Evolutionary conservation across 2,888 invertebrate genomes (phyloP).

Genomic region (Notodonta dromedarius): DNA sequence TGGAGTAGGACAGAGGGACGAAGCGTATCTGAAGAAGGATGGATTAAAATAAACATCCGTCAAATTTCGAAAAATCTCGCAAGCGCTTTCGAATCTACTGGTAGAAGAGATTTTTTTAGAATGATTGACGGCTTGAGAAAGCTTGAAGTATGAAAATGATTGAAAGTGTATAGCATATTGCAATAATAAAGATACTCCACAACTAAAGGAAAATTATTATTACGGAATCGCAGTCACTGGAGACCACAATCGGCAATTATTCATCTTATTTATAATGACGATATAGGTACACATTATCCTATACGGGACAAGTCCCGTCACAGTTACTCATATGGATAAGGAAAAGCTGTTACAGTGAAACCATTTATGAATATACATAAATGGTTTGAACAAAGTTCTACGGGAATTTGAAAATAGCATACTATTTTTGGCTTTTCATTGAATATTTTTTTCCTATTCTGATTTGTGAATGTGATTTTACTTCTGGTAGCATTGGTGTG

Average conservation of each 20-base stretch:
- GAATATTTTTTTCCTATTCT: not conserved
- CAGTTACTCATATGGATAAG: not conserved
- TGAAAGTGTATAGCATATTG: not conserved
- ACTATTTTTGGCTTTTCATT: not conserved
- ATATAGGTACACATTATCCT: not conserved
- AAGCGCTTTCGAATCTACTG: too few species aligned
- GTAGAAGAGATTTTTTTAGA: too few species aligned
- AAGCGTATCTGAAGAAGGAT: too few species aligned
- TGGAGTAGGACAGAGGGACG: too few species aligned
- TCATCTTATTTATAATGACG: not conserved
- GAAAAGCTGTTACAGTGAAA: not conserved
- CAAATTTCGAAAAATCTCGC: too few species aligned
- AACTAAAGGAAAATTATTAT: not conserved
- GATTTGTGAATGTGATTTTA: too few species aligned
- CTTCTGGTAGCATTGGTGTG: too few species aligned
- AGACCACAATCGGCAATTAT: conserved; percentile 1
- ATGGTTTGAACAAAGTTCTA: not conserved
- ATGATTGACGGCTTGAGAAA: too few species aligned
- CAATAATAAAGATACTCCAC: not conserved
- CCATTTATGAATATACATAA: conserved; percentile 1
- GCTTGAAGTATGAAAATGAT: not conserved
- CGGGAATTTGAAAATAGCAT: not conserved
- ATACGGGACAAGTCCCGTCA: not conserved
- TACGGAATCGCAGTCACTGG: not conserved
- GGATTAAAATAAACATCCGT: too few species aligned